Evolutionary conservation across 2,888 invertebrate genomes (phyloP), one percentile per base, ranked within the genome.

Genomic region (Ormyrus pomaceus): DNA sequence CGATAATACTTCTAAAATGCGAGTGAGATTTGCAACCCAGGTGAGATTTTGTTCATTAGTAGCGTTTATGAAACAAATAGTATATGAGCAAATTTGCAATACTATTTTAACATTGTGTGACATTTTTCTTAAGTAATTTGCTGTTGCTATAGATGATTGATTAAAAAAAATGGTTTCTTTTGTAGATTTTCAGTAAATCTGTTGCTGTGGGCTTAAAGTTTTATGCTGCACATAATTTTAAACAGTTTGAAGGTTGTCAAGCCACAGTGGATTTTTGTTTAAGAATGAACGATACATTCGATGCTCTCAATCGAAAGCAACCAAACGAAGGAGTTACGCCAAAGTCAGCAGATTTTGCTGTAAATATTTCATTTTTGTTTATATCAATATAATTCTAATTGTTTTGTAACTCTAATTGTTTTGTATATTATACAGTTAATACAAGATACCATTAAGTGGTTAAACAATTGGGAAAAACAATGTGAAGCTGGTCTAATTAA

Each of bases 11-110:
- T 11, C 34, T 8, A 82, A 82, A 64, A 82, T 82, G 81, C 73
- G 79, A 8, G 81, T 82, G 11, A 73, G 68, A 61, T 66, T 81
- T 34, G 79, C 82, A 6, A 78, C 72, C 34, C 82, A 82, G 77
- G 81, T 82, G n/a, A 58, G n/a, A 58, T 58, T 58, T 58, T 58
- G 5, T 58, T 58, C n/a, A n/a, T n/a, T n/a, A n/a, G n/a, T n/a
- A n/a, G n/a, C n/a, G n/a, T n/a, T n/a, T n/a, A n/a, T n/a, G n/a
- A n/a, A n/a, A n/a, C n/a, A n/a, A n/a, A n/a, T n/a, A n/a, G n/a
- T n/a, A n/a, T n/a, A n/a, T n/a, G n/a, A n/a, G n/a, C n/a, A n/a
- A n/a, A n/a, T n/a, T n/a, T n/a, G n/a, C n/a, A n/a, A n/a, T n/a
- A n/a, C n/a, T n/a, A n/a, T n/a, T n/a, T n/a, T n/a, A n/a, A n/a